Evolutionary conservation across 1,140 invertebrate genomes (phyloP), one percentile per base, ranked within the genome.

Genomic region (Drosophila tristis): DNA sequence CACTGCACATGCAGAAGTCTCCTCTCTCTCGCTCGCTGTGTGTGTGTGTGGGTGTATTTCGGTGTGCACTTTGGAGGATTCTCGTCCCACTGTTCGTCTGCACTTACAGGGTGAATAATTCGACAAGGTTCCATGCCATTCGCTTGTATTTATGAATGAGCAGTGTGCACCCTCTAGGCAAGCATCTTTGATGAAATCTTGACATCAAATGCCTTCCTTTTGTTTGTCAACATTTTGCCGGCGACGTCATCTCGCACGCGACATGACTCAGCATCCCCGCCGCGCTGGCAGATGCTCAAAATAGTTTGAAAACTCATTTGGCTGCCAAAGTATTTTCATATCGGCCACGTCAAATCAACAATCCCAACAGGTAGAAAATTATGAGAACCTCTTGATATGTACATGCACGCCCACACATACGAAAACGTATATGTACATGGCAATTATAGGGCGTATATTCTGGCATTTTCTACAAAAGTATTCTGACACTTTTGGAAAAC

Each of bases 301-400:
- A 86, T 86, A 86, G 66, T 78, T 78, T 20, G 15, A 20, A 73
- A 87, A 81, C 65, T 86, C 81, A 86, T 87, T 85, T 75, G 58
- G 61, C 59, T 62, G 65, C 35, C 39, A 68, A 84, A 76, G 62
- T 76, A 76, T 84, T 74, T 79, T 79, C 62, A 76, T 79, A 68
- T 47, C 43, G 47, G 72, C 48, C 59, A 39, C 56, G 66, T 81
- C 78, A 78, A 86, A 70, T 74, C 16, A 45, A 25, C 47, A 56
- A 59, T 80, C 67, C 55, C 58, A 63, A 86, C 81, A 85, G 80
- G 73, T 85, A 68, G 73, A 80, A 75, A 73, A 56, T 63, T 60
- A 60, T 71, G 31, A 71, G 47, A 71, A 59, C 60, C 55, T 25
- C 43, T 31, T 51, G 25, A 13, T 47, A 31, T 5, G 0, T 0